Conservation (phyloP, 2,888 invertebrate genomes). For the Melitaea athalia region DNA sequence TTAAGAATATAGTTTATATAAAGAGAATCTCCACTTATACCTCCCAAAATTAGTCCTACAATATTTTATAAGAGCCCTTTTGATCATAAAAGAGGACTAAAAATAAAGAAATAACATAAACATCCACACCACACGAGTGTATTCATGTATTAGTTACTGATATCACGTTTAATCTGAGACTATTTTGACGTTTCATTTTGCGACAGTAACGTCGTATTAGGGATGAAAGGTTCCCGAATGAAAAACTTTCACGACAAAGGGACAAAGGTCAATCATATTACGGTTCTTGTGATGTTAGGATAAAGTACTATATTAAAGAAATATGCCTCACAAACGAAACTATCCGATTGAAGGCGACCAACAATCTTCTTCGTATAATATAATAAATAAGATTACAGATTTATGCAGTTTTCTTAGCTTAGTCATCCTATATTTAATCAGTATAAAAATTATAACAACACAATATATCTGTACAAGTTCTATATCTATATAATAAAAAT, state of each 20-base stretch:
- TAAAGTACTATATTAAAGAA: conserved; percentile 35
- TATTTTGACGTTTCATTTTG: conserved; percentile 29
- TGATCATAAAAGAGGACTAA: not conserved
- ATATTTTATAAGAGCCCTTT: not conserved
- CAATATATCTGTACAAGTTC: not conserved
- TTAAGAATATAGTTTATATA: too few relatives aligned
- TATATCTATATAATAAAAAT: too few relatives aligned
- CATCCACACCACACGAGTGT: not conserved
- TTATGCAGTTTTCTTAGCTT: not conserved
- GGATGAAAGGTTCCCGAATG: conserved; percentile 37
- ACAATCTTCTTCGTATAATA: conserved; percentile 38
- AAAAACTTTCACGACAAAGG: conserved; percentile 40
- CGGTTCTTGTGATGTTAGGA: conserved; percentile 37
- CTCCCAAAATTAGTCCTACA: too few relatives aligned
- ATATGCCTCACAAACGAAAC: conserved; percentile 30
- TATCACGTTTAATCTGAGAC: conserved; percentile 4
- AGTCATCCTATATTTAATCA: not conserved
- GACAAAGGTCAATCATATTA: conserved; percentile 44
- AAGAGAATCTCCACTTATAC: too few relatives aligned
- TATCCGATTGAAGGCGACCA: conserved; percentile 30
- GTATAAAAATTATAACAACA: not conserved
- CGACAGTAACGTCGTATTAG: conserved; percentile 29
- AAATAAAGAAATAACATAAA: not conserved
- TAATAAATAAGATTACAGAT: conserved; percentile 45
- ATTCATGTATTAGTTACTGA: not conserved